Percentiles rank a stretch among this genome's conserved stretches.
Conservation (phyloP, 2,797 vertebrate genomes). For the Sitta carolinensis region DNA sequence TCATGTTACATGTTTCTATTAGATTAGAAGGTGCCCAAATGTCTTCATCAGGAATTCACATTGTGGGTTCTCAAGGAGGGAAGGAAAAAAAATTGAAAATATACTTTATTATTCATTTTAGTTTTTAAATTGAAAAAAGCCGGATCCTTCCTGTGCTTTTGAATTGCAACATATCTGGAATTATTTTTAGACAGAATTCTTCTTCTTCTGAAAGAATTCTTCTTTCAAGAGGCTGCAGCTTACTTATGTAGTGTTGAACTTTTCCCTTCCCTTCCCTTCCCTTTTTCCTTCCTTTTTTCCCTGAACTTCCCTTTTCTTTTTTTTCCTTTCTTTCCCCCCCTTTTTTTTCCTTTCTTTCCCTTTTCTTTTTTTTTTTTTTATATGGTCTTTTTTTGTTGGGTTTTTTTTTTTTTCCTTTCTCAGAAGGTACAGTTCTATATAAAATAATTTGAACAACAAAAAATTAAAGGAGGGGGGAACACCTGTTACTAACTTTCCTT, state of each 20-base stretch:
- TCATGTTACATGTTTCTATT: conserved; percentile 70
- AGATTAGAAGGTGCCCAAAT: conserved; percentile 62
- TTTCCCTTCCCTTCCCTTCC: neutral
- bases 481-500: neutral
- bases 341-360: too few relatives aligned
- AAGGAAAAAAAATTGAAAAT: neutral
- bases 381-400: too few relatives aligned
- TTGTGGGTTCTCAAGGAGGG: neutral
- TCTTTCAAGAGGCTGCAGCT: neutral
- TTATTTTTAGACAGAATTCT: neutral
- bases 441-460: neutral
- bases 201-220: neutral
- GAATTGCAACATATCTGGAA: neutral
- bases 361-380: too few relatives aligned
- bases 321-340: neutral
- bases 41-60: conserved; percentile 52
- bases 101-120: neutral
- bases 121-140: neutral
- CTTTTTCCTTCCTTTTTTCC: neutral
- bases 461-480: neutral
- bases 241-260: neutral
- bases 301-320: too few relatives aligned
- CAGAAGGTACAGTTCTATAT: neutral
- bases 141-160: neutral
- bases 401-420: neutral